A percentile compares a stretch with the other conserved stretches of the same genome.
Conservation (phyloP, 2,113 vertebrate species). For the Tachysurus fulvidraco region DNA sequence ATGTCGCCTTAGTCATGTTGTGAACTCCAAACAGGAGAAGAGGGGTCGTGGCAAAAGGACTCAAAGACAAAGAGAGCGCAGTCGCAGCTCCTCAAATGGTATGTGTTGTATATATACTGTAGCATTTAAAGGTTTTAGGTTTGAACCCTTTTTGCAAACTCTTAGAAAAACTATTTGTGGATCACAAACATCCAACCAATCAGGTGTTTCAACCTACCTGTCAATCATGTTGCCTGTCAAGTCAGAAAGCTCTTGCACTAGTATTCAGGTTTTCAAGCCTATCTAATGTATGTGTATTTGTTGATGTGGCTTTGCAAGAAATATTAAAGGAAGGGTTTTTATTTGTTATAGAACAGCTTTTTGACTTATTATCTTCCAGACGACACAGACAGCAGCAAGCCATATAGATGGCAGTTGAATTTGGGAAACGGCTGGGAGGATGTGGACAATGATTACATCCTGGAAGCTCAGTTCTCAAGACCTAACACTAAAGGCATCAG, state of each 20-base stretch:
- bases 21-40: background rate
- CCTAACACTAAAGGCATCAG: constrained; percentile 66
- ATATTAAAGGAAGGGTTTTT: background rate
- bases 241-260: background rate
- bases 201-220: too few relatives aligned
- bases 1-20: constrained; percentile 62
- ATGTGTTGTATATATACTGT: background rate
- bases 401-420: constrained; percentile 69
- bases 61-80: background rate
- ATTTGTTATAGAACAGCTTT: background rate
- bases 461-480: constrained; percentile 71
- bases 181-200: background rate
- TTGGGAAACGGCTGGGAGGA: constrained; percentile 59
- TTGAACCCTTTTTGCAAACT: background rate
- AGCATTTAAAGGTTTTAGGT: background rate
- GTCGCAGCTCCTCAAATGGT: constrained; percentile 29
- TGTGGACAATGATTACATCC: constrained; percentile 64
- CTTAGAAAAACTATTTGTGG: too few relatives aligned
- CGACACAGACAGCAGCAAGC: constrained; percentile 42
- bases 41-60: background rate
- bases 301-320: background rate
- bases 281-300: background rate
- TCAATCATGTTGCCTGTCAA: background rate
- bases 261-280: background rate
- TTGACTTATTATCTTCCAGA: constrained; percentile 27